Evolutionary conservation across 2,113 vertebrate genomes (phyloP).

Genomic region (Chaetops frenatus): DNA sequence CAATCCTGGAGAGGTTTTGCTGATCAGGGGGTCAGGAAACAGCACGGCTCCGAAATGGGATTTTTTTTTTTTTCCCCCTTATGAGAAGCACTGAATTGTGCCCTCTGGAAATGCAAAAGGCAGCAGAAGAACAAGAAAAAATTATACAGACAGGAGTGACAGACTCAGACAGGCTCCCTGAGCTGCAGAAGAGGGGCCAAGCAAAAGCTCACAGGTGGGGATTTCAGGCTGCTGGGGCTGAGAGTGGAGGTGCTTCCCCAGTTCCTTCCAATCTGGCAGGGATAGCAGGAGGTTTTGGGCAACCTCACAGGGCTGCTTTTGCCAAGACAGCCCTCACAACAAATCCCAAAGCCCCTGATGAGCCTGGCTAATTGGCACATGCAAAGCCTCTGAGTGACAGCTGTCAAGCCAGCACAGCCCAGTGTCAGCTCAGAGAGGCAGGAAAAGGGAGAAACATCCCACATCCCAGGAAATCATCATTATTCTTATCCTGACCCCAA

Average conservation of each 20-base stretch:
- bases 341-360: not conserved
- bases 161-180: not conserved
- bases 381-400: not conserved
- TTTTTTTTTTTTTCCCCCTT: not conserved
- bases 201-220: not conserved
- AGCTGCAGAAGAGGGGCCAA: not conserved
- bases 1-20: not conserved
- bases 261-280: not conserved
- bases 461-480: not conserved
- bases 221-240: not conserved
- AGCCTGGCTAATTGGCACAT: not conserved
- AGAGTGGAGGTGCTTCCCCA: not conserved
- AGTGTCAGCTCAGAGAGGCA: not conserved
- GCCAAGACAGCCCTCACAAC: not conserved
- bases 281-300: not conserved
- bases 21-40: not conserved
- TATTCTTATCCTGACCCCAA: not conserved
- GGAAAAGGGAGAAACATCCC: not conserved
- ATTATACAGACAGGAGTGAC: not conserved
- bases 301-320: not conserved
- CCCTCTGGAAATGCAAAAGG: not conserved
- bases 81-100: not conserved
- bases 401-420: not conserved
- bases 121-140: not conserved
- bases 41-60: not conserved